These are phyloP conservation scores for Campylomormyrus numenius DNA, from an alignment of 2,113 vertebrate species.

Conservation along the genomic window DNA sequence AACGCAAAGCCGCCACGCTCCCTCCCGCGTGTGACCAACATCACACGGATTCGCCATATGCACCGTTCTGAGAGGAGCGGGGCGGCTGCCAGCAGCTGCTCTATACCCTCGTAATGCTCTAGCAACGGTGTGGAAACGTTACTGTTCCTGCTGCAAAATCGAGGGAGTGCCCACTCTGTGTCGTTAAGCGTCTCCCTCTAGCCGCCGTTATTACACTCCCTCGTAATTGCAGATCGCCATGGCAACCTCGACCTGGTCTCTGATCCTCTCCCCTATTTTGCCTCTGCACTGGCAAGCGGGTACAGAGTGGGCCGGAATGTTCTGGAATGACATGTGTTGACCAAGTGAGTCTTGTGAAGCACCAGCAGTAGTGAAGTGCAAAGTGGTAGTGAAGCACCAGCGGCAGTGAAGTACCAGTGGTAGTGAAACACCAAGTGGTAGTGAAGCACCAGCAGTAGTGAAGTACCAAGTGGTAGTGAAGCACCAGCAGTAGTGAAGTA, in stretches of 20 bases:
- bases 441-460: too few species aligned
- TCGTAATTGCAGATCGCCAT: neutral
- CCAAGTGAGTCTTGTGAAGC: neutral
- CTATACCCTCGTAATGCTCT: neutral
- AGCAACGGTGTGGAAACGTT: neutral
- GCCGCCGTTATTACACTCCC: neutral
- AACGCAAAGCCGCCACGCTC: neutral
- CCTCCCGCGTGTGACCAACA: neutral
- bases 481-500: neutral
- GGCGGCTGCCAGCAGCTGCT: neutral
- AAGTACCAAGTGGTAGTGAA: too few species aligned
- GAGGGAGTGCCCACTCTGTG: neutral
- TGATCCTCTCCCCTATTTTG: neutral
- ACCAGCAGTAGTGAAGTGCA: too few species aligned
- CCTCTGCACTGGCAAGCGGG: neutral
- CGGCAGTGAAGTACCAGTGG: neutral
- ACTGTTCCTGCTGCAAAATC: neutral
- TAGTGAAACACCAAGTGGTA: too few species aligned
- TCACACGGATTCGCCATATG: constrained; percentile 6
- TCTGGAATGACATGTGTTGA: neutral
- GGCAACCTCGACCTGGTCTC: neutral
- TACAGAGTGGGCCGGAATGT: neutral
- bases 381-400: too few species aligned
- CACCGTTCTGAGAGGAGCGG: neutral
- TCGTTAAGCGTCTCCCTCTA: neutral